Conservation (phyloP, 2,888 invertebrate species). For the Andrena praecox region DNA sequence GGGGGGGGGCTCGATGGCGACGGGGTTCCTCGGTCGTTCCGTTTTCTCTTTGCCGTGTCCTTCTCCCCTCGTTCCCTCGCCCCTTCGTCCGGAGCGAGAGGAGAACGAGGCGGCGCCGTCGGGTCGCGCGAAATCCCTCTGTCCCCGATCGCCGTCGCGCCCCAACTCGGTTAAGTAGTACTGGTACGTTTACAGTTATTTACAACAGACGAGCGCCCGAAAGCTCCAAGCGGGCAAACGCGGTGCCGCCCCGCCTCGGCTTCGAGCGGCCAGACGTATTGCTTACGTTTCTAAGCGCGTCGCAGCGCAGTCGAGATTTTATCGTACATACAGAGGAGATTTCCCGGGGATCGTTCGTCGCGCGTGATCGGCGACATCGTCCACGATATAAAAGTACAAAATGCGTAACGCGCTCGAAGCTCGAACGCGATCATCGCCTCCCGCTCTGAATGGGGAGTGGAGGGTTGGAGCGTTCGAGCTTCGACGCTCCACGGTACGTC, state of each 20-base stretch:
- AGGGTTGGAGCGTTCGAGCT: slow-evolving; percentile 30
- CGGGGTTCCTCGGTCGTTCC: not conserved
- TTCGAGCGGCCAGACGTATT: slow-evolving; percentile 44
- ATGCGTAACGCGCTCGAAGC: slow-evolving; percentile 73
- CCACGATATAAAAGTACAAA: slow-evolving; percentile 84
- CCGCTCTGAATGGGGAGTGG: not conserved
- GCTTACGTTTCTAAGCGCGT: slow-evolving; percentile 55
- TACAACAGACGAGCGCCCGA: slow-evolving; percentile 50
- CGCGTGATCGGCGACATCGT: slow-evolving; percentile 69
- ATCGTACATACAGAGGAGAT: slow-evolving; percentile 50
- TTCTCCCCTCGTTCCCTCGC: not conserved
- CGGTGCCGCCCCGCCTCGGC: not conserved
- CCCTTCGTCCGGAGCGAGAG: slow-evolving; percentile 14
- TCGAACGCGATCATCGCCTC: slow-evolving; percentile 18
- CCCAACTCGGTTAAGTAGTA: slow-evolving; percentile 55
- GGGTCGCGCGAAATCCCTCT: not conserved
- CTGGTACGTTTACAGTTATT: slow-evolving; percentile 51
- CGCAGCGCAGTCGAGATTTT: slow-evolving; percentile 45
- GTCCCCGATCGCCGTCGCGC: slow-evolving; percentile 15
- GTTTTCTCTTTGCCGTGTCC: slow-evolving; percentile 32
- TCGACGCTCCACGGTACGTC: slow-evolving; percentile 25
- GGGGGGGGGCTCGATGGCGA: not conserved
- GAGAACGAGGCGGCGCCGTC: slow-evolving; percentile 25
- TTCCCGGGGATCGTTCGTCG: slow-evolving; percentile 72
- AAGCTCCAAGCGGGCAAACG: not conserved